Evolutionary conservation across 2,888 invertebrate species (phyloP).

Genomic region (Camponotus fellah): DNA sequence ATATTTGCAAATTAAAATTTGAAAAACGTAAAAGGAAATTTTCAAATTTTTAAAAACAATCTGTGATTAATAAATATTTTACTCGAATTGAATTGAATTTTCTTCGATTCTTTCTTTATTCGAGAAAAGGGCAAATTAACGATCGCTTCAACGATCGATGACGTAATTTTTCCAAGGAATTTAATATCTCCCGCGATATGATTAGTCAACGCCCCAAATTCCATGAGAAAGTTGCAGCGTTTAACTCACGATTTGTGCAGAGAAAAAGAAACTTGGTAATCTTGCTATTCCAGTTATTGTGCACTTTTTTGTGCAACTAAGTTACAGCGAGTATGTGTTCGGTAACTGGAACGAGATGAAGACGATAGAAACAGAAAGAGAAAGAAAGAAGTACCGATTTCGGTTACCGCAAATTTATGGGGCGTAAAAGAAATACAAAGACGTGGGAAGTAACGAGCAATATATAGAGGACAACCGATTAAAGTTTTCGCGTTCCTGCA

Average conservation of each 20-base stretch:
- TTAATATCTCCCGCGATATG: slow-evolving; percentile 35
- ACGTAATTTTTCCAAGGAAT: slow-evolving; percentile 30
- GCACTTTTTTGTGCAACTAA: neutral
- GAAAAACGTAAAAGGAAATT: neutral
- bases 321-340: neutral
- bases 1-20: neutral
- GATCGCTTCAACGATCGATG: neutral
- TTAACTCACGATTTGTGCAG: slow-evolving; percentile 23
- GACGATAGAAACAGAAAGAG: slow-evolving; percentile 17
- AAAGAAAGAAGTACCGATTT: slow-evolving; percentile 51
- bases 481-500: slow-evolving; percentile 19
- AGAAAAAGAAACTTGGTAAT: slow-evolving; percentile 13
- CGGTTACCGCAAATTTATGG: slow-evolving; percentile 56
- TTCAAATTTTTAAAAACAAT: neutral
- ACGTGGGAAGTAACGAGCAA: slow-evolving; percentile 6
- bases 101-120: slow-evolving; percentile 4
- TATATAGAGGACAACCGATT: slow-evolving; percentile 26
- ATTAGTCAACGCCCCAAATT: slow-evolving; percentile 29
- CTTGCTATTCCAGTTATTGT: slow-evolving; percentile 23
- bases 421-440: slow-evolving; percentile 62
- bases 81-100: neutral
- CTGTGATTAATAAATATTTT: neutral
- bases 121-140: neutral
- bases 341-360: slow-evolving; percentile 57
- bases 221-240: slow-evolving; percentile 26